Evolutionary conservation across 2,888 invertebrate species (phyloP).

Genomic region (Tetragonula carbonaria): DNA sequence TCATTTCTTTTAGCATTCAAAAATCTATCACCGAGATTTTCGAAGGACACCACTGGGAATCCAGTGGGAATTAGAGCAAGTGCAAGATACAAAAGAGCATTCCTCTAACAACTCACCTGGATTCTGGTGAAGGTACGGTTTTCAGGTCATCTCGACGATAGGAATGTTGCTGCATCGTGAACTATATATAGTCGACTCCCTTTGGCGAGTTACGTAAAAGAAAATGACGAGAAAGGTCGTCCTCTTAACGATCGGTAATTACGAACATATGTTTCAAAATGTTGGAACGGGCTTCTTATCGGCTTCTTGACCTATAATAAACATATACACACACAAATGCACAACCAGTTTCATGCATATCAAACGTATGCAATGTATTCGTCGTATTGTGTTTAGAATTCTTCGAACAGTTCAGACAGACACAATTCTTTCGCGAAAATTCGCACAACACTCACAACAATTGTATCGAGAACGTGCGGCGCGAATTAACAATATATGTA

Average conservation of each 20-base stretch:
- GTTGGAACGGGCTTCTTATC: background rate
- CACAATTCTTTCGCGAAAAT: background rate
- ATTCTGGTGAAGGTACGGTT: slow-evolving; percentile 54
- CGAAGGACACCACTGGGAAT: too few relatives aligned
- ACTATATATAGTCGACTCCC: slow-evolving; percentile 22
- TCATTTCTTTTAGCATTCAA: too few relatives aligned
- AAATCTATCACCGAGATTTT: too few relatives aligned
- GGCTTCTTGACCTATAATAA: background rate
- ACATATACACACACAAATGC: too few relatives aligned
- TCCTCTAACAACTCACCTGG: background rate
- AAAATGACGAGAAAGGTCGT: slow-evolving; percentile 48
- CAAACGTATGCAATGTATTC: background rate
- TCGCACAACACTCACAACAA: too few relatives aligned
- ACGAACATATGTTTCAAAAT: background rate
- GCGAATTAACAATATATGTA: background rate
- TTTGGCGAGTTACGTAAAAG: slow-evolving; percentile 41
- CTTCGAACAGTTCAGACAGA: background rate
- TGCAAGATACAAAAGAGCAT: slow-evolving; percentile 16
- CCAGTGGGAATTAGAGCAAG: too few relatives aligned
- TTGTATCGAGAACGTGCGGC: background rate
- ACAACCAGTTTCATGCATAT: background rate
- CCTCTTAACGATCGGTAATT: background rate
- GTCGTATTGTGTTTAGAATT: background rate
- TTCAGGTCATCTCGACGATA: slow-evolving; percentile 45
- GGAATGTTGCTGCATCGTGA: slow-evolving; percentile 25